Base-by-base conservation (phyloP, 2,113 vertebrate species). In the Forbesichthys papilliferus region DNA sequence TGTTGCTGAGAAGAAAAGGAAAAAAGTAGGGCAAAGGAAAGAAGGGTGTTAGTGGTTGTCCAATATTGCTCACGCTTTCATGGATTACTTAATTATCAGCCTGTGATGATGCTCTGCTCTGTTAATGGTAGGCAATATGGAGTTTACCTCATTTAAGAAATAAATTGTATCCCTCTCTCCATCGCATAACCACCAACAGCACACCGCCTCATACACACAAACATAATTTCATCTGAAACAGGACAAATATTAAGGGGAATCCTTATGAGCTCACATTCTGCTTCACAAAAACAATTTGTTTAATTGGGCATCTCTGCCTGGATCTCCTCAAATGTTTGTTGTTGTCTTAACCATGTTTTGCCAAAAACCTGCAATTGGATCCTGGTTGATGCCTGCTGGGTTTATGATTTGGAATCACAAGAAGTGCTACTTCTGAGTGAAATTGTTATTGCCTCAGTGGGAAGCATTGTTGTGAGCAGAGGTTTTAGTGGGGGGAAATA, bases 1-100 rank as follows among this genome's bases (percentile, higher is more conserved):
- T 88, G 90, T 79, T 75, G 61, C 57, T 51, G 72, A 33, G n/a
- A 14, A 16, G 14, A 47, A 16, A 47, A 20, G 11, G 48, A 53
- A 67, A 74, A 73, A 52, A 59, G 48, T 82, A 74, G 69, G 63
- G 87, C 82, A 72, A 81, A 89, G 84, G 70, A 86, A 84, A 83
- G 70, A 80, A 84, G 85, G 86, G 86, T 89, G 80, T 89, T 87
- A 89, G 87, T 78, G 86, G 92, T 89, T 81, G 87, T 87, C 84
- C 87, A 82, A 89, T 92, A 92, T 91, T 90, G 90, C 91, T 90
- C 82, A 83, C 82, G 91, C 89, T 86, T 84, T 90, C 83, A 75
- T 89, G 88, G 90, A 91, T 91, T 90, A 91, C 91, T 93, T 91
- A 92, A 93, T 92, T 93, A 92, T 90, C 88, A 82, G 86, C 69